Evolutionary conservation across 2,113 vertebrate species (phyloP).

Genomic region (Himantopus leucocephalus): DNA sequence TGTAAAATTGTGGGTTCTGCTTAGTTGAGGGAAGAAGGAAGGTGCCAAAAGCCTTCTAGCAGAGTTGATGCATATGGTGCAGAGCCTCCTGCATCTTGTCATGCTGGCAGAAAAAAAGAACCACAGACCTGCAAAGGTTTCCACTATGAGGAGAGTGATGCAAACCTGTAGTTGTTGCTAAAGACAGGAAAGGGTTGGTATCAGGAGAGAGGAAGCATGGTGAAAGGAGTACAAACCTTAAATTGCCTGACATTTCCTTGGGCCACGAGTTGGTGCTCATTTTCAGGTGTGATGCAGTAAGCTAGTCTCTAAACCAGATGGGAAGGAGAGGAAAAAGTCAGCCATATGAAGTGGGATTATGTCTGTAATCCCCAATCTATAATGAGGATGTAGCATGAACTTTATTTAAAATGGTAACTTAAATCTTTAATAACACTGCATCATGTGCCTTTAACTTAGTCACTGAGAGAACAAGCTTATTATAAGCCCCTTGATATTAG

Average conservation of each 20-base stretch:
- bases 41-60: not conserved
- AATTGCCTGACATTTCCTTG: constrained; percentile 92
- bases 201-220: not conserved
- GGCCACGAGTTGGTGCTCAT: constrained; percentile 90
- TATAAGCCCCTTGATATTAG: constrained; percentile 10
- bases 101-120: not conserved
- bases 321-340: not conserved
- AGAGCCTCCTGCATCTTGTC: not conserved
- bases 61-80: accelerated
- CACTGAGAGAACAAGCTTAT: not conserved
- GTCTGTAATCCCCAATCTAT: not conserved
- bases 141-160: not conserved
- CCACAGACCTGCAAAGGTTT: not conserved
- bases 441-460: not conserved
- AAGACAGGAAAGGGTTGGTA: not conserved
- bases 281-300: constrained; percentile 94
- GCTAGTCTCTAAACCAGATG: constrained; percentile 85
- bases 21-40: not conserved
- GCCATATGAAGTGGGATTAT: not conserved
- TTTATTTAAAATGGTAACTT: constrained; percentile 38
- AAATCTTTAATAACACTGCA: constrained; percentile 28
- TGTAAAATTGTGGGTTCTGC: not conserved
- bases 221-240: constrained; percentile 75
- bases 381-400: constrained; percentile 8
- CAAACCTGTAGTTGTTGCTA: not conserved